Evolutionary conservation across 2,113 vertebrate genomes (phyloP).

Genomic region (Crotophaga sulcirostris): DNA sequence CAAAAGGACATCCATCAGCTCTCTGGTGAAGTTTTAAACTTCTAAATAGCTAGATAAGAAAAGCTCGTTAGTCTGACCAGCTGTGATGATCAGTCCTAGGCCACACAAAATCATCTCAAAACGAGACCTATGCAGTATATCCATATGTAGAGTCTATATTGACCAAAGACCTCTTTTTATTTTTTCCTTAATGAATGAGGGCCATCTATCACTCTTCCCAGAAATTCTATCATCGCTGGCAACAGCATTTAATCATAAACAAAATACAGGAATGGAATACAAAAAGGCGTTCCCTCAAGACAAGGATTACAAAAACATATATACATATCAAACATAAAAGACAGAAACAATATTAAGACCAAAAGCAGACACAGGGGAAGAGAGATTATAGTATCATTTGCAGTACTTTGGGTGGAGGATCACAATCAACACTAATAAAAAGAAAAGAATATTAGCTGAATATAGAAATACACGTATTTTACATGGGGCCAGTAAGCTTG

Average conservation of each 20-base stretch:
- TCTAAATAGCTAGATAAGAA: background rate
- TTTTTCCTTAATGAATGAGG: background rate
- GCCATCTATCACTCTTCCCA: background rate
- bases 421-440: background rate
- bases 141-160: background rate
- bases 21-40: background rate
- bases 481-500: background rate
- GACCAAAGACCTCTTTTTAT: background rate
- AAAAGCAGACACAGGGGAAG: background rate
- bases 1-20: background rate
- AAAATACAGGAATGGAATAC: conserved; percentile 12
- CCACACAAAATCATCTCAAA: background rate
- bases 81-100: background rate
- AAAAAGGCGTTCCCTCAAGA: conserved; percentile 30
- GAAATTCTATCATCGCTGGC: background rate
- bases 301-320: conserved; percentile 54
- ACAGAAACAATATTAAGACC: background rate
- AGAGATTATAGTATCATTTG: background rate
- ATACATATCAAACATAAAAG: conserved; percentile 46
- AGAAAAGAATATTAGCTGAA: background rate
- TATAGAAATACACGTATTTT: background rate
- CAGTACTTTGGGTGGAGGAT: background rate
- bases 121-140: background rate
- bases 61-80: background rate
- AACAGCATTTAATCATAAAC: conserved; percentile 61